Percentiles rank a stretch among this genome's conserved stretches.
Conservation (phyloP, 2,797 vertebrate genomes). For the Sebastes diaconus region DNA sequence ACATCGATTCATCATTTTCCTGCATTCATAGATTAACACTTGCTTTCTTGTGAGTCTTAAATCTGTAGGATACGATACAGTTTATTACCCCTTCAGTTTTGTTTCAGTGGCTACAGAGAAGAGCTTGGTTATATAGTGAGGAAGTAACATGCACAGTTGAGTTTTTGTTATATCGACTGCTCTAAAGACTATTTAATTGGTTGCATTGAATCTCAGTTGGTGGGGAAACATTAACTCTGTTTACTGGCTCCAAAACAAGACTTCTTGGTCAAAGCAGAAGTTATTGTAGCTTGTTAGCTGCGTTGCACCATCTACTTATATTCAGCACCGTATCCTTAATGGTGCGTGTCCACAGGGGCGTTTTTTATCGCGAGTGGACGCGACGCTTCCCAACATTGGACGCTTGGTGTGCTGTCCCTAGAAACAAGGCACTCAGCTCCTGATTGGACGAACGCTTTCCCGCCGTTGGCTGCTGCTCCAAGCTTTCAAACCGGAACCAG, state of each 20-base stretch:
- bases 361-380: no score
- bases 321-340: background rate
- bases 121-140: background rate
- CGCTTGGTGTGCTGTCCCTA: no score
- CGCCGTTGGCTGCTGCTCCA: fast-evolving
- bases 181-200: background rate
- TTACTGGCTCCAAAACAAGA: background rate
- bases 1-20: background rate
- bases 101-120: conserved; percentile 13
- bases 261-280: background rate
- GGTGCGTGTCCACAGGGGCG: no score
- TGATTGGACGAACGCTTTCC: no score
- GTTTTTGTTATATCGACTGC: background rate
- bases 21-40: background rate
- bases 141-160: background rate
- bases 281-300: background rate
- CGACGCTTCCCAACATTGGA: fast-evolving
- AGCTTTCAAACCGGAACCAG: no score
- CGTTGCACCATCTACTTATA: background rate
- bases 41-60: conserved; percentile 54
- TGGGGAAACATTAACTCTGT: background rate
- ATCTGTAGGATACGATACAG: background rate
- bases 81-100: background rate
- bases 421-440: no score
- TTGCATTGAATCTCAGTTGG: background rate